Evolutionary conservation across 2,113 vertebrate genomes (phyloP).

Genomic region (Picathartes gymnocephalus): DNA sequence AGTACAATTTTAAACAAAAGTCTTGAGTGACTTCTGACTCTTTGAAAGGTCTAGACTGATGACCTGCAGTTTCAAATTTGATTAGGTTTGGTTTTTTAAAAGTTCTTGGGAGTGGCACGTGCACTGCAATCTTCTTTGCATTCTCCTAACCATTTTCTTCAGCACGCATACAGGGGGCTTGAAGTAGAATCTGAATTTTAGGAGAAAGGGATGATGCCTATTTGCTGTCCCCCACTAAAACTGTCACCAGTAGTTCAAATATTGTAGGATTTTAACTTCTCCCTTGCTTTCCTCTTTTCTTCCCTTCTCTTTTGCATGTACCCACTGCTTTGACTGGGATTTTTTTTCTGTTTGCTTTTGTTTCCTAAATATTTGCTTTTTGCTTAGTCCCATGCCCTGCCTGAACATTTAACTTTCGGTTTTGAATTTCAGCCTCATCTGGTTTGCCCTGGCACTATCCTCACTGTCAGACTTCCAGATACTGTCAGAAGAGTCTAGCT

Average conservation of each 20-base stretch:
- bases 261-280: neutral
- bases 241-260: neutral
- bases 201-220: neutral
- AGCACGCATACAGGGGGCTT: fast-evolving
- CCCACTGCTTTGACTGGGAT: neutral
- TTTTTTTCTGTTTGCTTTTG: neutral
- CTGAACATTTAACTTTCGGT: neutral
- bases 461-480: fast-evolving
- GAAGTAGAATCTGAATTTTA: neutral
- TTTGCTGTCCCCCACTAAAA: neutral
- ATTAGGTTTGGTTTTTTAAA: neutral
- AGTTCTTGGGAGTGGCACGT: neutral
- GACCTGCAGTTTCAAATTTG: neutral
- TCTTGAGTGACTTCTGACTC: neutral
- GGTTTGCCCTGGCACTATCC: neutral
- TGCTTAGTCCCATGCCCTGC: neutral
- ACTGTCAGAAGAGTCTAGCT: neutral
- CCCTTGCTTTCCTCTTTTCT: neutral
- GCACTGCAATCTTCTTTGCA: neutral
- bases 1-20: neutral
- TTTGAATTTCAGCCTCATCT: neutral
- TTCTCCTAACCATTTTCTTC: neutral
- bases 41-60: neutral
- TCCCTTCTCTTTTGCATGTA: neutral
- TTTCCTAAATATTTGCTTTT: neutral